Percentiles rank a stretch among this genome's conserved stretches.
Conservation (phyloP, 2,888 invertebrate genomes). For the Gandaritis pyraliata region DNA sequence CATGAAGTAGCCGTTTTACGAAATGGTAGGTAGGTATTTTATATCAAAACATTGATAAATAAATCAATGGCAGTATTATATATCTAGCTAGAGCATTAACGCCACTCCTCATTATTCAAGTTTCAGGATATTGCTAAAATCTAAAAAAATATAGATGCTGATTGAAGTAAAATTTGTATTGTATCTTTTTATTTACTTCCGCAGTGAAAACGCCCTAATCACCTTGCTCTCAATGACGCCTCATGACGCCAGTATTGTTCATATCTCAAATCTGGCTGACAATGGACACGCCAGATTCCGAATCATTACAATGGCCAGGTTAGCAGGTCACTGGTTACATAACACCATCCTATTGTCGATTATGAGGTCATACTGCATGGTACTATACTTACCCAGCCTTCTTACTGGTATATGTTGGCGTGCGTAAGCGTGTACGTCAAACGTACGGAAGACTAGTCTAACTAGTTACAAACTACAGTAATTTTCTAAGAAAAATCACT, state of each 20-base stretch:
- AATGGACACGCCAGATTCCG: slow-evolving; percentile 34
- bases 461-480: neutral
- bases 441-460: slow-evolving; percentile 11
- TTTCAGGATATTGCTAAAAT: no score
- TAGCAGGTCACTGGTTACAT: slow-evolving; percentile 69
- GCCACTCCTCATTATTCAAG: no score
- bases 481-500: neutral
- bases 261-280: slow-evolving; percentile 34
- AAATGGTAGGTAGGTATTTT: neutral
- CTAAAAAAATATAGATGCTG: no score
- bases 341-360: slow-evolving; percentile 64
- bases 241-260: slow-evolving; percentile 14
- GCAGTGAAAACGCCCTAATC: slow-evolving; percentile 7
- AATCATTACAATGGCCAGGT: slow-evolving; percentile 52
- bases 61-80: no score
- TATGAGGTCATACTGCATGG: slow-evolving; percentile 65
- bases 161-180: no score
- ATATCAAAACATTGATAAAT: neutral
- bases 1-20: neutral
- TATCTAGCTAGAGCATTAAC: no score
- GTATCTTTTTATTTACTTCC: neutral
- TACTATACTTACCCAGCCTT: slow-evolving; percentile 29
- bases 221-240: slow-evolving; percentile 19
- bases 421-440: slow-evolving; percentile 45
- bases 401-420: slow-evolving; percentile 26